A percentile compares a stretch with the other conserved stretches of the same genome.
Conservation (phyloP, 2,888 invertebrate genomes). For the Tetanocera ferruginea region DNA sequence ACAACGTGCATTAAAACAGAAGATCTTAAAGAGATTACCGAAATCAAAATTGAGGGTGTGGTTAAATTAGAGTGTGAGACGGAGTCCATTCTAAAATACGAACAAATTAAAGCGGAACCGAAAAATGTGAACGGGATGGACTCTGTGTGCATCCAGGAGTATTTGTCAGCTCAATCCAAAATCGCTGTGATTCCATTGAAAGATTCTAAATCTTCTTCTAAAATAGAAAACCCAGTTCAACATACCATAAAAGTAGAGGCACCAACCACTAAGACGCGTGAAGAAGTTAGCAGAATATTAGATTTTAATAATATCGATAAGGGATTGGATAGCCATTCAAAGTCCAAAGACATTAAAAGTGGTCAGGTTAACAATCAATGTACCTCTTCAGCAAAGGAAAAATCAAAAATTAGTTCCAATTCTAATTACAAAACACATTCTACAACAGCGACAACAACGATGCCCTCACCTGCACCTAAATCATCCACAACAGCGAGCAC, state of each 20-base stretch:
- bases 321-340: slow-evolving; percentile 28
- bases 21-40: not conserved
- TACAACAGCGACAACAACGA: slow-evolving; percentile 47
- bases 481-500: slow-evolving; percentile 43
- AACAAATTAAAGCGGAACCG: slow-evolving; percentile 8
- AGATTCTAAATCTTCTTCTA: slow-evolving; percentile 10
- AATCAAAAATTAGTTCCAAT: slow-evolving; percentile 43
- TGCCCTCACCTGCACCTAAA: slow-evolving; percentile 60
- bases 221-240: slow-evolving; percentile 24
- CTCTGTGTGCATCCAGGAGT: not conserved
- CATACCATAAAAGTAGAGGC: slow-evolving; percentile 45
- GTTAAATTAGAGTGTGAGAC: not conserved
- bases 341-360: slow-evolving; percentile 33
- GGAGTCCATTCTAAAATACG: not conserved
- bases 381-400: slow-evolving; percentile 34
- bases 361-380: not conserved
- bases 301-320: slow-evolving; percentile 55
- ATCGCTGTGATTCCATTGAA: slow-evolving; percentile 3
- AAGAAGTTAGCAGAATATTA: slow-evolving; percentile 65
- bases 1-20: not conserved
- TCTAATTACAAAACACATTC: not conserved
- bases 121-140: slow-evolving; percentile 10
- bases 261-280: slow-evolving; percentile 56
- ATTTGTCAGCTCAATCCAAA: not conserved
- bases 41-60: slow-evolving; percentile 7